phyloP scores from a whole-genome alignment of 2,113 vertebrate species.

The Pedetes capensis region DNA sequence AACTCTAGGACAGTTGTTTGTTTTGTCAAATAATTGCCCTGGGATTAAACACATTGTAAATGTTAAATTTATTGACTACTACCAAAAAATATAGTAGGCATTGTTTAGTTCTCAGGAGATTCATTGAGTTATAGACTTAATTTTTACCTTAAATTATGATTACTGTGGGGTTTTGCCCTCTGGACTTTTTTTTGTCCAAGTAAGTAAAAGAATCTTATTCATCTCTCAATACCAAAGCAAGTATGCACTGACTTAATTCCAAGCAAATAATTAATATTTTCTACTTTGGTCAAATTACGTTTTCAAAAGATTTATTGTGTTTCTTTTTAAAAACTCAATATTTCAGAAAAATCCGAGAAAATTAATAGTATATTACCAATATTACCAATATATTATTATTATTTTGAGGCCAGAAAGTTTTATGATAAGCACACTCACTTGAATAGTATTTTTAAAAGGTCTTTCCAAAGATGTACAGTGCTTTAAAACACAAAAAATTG shows the following conservation, averaged over 20 bases:
- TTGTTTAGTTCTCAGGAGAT: background rate
- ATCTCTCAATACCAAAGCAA: background rate
- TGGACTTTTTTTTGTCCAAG: background rate
- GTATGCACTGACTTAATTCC: background rate
- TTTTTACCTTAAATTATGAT: background rate
- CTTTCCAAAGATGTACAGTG: background rate
- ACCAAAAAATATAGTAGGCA: background rate
- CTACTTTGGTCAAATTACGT: background rate
- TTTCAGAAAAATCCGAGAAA: background rate
- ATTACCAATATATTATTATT: too few relatives aligned
- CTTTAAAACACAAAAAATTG: constrained; percentile 1
- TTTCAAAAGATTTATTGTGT: background rate
- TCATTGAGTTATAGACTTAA: background rate
- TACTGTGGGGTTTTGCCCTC: background rate
- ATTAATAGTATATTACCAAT: constrained; percentile 5
- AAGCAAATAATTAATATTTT: background rate
- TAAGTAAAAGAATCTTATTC: background rate
- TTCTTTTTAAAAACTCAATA: too few relatives aligned
- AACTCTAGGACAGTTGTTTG: background rate
- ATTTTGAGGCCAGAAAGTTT: background rate
- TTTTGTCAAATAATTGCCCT: background rate
- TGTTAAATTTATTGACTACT: background rate
- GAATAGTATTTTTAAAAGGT: background rate
- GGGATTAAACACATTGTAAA: background rate
- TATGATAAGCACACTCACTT: background rate